Evolutionary conservation across 2,113 vertebrate genomes (phyloP).

Genomic region (Toxostoma redivivum): DNA sequence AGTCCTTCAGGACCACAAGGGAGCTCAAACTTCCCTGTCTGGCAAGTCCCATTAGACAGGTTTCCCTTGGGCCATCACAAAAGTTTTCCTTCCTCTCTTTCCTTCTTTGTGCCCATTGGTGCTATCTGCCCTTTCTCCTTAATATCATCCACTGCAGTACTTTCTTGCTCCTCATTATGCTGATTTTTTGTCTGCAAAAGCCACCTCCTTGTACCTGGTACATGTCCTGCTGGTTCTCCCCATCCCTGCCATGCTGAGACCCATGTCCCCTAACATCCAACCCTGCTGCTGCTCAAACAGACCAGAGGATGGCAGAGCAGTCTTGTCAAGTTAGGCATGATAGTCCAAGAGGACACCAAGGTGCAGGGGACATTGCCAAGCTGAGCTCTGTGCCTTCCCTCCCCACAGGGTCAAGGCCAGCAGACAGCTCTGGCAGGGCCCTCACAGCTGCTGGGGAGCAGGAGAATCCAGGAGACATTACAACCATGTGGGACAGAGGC

Average conservation of each 20-base stretch:
- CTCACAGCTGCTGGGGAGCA: not conserved
- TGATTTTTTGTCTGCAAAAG: not conserved
- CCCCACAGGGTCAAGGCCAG: not conserved
- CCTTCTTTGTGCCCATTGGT: not conserved
- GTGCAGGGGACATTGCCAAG: not conserved
- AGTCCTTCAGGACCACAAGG: not conserved
- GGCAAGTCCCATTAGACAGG: not conserved
- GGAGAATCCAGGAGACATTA: fast-evolving
- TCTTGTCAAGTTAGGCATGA: not conserved
- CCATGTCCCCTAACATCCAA: not conserved
- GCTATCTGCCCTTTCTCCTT: not conserved
- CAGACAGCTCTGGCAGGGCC: not conserved
- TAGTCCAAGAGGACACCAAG: not conserved
- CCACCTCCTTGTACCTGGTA: not conserved
- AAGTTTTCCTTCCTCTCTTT: not conserved
- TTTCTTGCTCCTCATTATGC: not conserved
- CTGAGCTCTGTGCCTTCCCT: not conserved
- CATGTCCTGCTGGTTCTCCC: not conserved
- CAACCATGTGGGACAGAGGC: not conserved
- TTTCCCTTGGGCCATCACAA: not conserved
- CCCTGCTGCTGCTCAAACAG: not conserved
- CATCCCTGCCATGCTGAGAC: not conserved
- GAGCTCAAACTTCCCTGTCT: not conserved
- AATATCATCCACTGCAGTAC: not conserved
- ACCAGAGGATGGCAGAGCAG: not conserved